Conservation (phyloP, 2,113 vertebrate species). For the Boulengeromyrus knoepffleri region DNA sequence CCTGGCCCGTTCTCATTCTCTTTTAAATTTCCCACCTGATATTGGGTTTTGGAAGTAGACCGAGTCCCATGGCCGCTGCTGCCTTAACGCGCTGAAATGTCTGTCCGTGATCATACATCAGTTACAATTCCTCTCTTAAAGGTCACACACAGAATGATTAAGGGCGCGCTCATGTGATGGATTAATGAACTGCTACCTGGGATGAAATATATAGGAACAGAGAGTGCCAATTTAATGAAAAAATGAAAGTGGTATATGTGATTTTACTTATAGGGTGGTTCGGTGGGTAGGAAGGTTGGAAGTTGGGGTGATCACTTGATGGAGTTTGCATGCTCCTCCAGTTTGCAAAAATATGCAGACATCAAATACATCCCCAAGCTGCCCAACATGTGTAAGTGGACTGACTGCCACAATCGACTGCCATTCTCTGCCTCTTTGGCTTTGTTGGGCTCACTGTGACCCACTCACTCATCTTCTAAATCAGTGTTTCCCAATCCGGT, state of each 20-base stretch:
- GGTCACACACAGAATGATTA: not conserved
- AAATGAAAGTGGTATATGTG: not conserved
- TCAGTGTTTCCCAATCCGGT: not conserved
- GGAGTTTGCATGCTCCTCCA: not conserved
- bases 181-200: not conserved
- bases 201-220: not conserved
- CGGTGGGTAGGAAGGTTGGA: not conserved
- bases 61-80: not conserved
- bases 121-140: slow-evolving; percentile 1
- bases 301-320: not conserved
- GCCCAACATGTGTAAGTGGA: not conserved
- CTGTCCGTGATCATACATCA: not conserved
- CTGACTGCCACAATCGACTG: not conserved
- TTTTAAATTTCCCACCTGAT: slow-evolving; percentile 8
- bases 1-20: not conserved
- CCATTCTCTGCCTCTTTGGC: not conserved
- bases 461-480: not conserved
- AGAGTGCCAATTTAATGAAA: not conserved
- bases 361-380: not conserved
- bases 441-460: not conserved
- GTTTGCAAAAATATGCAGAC: not conserved
- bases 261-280: not conserved
- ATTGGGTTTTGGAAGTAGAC: not conserved
- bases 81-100: not conserved
- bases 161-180: not conserved